Evolutionary conservation across 2,888 invertebrate species (phyloP).

Genomic region (Syrphus vitripennis): DNA sequence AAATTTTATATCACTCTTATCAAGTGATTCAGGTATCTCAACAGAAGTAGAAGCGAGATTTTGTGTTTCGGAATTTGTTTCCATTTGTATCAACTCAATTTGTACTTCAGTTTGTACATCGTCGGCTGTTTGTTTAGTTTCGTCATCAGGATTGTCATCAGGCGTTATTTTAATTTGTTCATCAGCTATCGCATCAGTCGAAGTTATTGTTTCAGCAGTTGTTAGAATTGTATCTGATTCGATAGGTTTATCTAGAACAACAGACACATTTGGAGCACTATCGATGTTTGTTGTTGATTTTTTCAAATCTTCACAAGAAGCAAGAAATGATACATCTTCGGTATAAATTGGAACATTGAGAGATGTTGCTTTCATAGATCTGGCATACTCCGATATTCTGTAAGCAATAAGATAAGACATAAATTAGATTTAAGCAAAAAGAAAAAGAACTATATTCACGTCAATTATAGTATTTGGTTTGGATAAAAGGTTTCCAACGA

Average conservation of each 20-base stretch:
- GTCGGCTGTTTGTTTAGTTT: slow-evolving; percentile 64
- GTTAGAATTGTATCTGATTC: slow-evolving; percentile 27
- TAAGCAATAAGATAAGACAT: neutral
- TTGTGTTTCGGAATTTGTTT: slow-evolving; percentile 45
- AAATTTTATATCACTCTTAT: slow-evolving; percentile 28
- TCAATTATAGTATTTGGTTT: neutral
- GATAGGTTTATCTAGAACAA: slow-evolving; percentile 20
- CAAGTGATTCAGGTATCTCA: slow-evolving; percentile 52
- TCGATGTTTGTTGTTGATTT: slow-evolving; percentile 46
- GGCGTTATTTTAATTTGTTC: slow-evolving; percentile 41
- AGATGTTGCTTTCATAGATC: slow-evolving; percentile 63
- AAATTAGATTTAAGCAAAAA: neutral
- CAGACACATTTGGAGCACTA: slow-evolving; percentile 39
- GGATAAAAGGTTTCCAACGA: neutral
- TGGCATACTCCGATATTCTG: slow-evolving; percentile 62
- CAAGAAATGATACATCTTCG: slow-evolving; percentile 51
- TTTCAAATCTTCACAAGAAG: slow-evolving; percentile 34
- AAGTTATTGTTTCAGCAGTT: slow-evolving; percentile 36
- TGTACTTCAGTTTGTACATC: slow-evolving; percentile 76
- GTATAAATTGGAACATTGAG: slow-evolving; percentile 63
- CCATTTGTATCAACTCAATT: slow-evolving; percentile 76
- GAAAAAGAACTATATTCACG: too few species aligned
- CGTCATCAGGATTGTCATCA: slow-evolving; percentile 61
- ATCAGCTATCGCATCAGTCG: slow-evolving; percentile 6
- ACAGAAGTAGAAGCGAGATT: slow-evolving; percentile 56